A percentile compares a stretch with the other conserved stretches of the same genome.
Evolutionary conservation across 2,797 vertebrate genomes (phyloP).

Genomic region (Smutsia gigantea): DNA sequence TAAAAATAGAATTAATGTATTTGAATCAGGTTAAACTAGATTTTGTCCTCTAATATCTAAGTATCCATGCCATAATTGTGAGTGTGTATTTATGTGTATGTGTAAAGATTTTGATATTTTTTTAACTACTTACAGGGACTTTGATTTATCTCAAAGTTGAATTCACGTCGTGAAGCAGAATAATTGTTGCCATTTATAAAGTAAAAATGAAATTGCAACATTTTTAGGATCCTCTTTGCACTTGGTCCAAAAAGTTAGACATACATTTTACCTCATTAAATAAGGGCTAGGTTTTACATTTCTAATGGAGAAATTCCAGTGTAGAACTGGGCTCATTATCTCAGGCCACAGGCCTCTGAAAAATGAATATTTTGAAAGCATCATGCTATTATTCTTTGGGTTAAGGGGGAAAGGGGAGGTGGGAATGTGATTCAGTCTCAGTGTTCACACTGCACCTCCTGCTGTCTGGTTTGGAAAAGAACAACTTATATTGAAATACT

Average conservation of each 20-base stretch:
- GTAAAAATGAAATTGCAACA: conserved; percentile 12
- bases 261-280: conserved; percentile 36
- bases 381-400: conserved; percentile 48
- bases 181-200: background rate
- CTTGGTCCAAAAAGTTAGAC: background rate
- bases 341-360: conserved; percentile 67
- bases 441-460: conserved; percentile 88
- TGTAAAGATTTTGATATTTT: conserved; percentile 17
- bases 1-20: conserved; percentile 4
- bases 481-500: conserved; percentile 69
- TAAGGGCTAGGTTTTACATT: conserved; percentile 58
- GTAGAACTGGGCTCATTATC: conserved; percentile 60
- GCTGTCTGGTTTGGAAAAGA: conserved; percentile 80
- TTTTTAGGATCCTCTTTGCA: conserved; percentile 30
- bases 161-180: conserved; percentile 10
- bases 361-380: conserved; percentile 74
- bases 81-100: background rate
- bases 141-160: conserved; percentile 13
- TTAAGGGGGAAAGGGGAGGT: conserved; percentile 60
- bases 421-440: conserved; percentile 44
- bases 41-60: conserved; percentile 43
- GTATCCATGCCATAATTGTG: background rate
- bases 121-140: background rate
- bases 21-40: conserved; percentile 4
- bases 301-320: conserved; percentile 50